Base-by-base conservation (phyloP, 2,113 vertebrate species). In the Nematolebias whitei region DNA sequence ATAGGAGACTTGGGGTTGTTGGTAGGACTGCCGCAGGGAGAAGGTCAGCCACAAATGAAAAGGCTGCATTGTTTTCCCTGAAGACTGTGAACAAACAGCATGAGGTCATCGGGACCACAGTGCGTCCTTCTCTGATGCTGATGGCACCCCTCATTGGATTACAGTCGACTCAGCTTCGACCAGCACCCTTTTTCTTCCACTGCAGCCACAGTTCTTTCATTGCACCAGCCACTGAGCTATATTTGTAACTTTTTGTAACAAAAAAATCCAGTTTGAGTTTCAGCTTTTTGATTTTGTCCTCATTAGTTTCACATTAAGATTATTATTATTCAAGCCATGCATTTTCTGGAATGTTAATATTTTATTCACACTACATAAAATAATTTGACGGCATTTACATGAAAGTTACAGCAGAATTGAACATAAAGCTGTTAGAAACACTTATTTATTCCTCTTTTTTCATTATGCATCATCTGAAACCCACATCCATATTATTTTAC, bases 101-200 rank as follows among this genome's bases (percentile, higher is more conserved):
- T 92, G 91, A 93, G 87, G 85, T 92, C 87, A 92, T 85, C 68
- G 58, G 74, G 62, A 79, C 76, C 68, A 71, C 56, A 64, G 87
- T 69, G 55, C 52, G 82, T 63, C 63, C 82, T 71, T 53, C 68
- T 57, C 83, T 80, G 76, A 74, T 72, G 87, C 70, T 79, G 77
- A 83, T 82, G 85, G 85, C 83, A 73, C 79, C 86, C 80, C 88
- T 85, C 79, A 85, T 88, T 87, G 88, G 90, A 91, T 87, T 87
- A 84, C 85, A 78, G 54, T 64, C 70, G 83, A 85, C 67, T 85
- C 71, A 35, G 81, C 81, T 71, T 68, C 71, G 18, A 67, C 54
- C 57, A 23, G 61, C 65, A 61, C 56, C 53, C 69, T 71, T 68
- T 66, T 10, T 45, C 38, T 52, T 76, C 64, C 57, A 32, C 32